Percentiles rank a stretch among this genome's conserved stretches.
These are phyloP conservation scores for Romanogobio albipinnatus DNA, from an alignment of 2,113 vertebrate genomes.

Conservation along the genomic window DNA sequence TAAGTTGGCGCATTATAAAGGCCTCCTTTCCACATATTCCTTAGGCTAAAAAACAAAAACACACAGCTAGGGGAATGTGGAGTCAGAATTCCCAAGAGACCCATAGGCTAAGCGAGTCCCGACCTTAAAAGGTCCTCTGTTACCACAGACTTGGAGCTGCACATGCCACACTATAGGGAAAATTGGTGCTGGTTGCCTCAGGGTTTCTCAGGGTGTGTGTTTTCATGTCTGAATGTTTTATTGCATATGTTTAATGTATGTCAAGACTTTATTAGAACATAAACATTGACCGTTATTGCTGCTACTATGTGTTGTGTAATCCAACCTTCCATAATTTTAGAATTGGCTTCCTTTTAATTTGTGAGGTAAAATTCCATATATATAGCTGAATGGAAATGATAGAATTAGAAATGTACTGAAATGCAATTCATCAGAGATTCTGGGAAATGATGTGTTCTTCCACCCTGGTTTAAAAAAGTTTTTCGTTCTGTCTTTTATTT, in stretches of 20 bases:
- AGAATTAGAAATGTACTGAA: not conserved
- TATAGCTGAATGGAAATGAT: not conserved
- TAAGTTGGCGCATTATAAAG: conserved; percentile 28
- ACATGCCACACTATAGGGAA: conserved; percentile 32
- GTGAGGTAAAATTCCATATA: not conserved
- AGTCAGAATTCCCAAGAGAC: conserved; percentile 51
- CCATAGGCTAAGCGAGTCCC: conserved; percentile 56
- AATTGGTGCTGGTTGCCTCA: not conserved
- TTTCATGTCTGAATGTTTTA: conserved; percentile 8
- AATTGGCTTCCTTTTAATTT: not conserved
- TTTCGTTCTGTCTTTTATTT: not conserved
- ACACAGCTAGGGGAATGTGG: conserved; percentile 40
- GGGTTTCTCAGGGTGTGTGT: conserved; percentile 30
- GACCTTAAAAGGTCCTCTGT: conserved; percentile 73
- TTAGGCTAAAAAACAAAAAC: conserved; percentile 34
- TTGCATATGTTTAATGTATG: conserved; percentile 26
- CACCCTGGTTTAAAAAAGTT: not conserved
- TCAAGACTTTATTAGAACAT: conserved; percentile 37
- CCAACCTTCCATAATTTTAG: not conserved
- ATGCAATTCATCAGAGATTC: not conserved
- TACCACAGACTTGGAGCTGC: conserved; percentile 51
- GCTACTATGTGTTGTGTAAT: conserved; percentile 9
- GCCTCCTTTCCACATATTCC: conserved; percentile 28
- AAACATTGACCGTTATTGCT: conserved; percentile 10
- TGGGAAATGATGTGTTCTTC: not conserved